These are phyloP conservation scores for Atopsyche davidsoni DNA, from an alignment of 1,140 invertebrate species.

Conservation along the genomic window DNA sequence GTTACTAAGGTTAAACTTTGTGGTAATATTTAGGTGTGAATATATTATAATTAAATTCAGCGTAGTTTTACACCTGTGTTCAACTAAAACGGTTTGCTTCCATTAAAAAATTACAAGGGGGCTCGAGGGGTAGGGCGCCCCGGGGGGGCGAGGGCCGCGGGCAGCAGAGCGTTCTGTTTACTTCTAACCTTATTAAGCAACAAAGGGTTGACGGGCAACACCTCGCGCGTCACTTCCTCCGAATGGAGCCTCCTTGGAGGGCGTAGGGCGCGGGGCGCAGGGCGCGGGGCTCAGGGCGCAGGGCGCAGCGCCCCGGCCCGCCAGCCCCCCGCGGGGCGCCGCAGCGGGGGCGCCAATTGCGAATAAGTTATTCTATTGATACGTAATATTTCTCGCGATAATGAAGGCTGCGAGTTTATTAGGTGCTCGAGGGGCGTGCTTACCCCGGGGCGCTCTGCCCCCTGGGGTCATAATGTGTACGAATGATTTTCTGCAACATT, in stretches of 20 bases:
- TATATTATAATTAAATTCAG: too few relatives aligned
- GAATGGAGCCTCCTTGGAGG: not conserved
- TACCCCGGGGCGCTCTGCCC: not conserved
- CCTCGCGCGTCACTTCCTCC: conserved; percentile 16
- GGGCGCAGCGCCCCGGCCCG: conserved; percentile 7
- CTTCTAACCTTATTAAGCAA: conserved; percentile 20
- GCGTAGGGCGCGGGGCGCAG: not conserved
- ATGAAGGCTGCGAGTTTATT: conserved; percentile 18
- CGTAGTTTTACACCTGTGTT: too few relatives aligned
- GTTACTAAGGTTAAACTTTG: too few relatives aligned
- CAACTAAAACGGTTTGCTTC: too few relatives aligned
- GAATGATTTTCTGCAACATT: not conserved
- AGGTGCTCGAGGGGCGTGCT: conserved; percentile 6
- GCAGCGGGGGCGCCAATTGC: conserved; percentile 6
- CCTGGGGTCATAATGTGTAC: not conserved
- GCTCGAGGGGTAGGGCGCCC: not conserved
- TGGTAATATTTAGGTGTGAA: too few relatives aligned
- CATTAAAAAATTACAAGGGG: too few relatives aligned
- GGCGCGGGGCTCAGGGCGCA: not conserved
- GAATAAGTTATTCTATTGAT: conserved; percentile 13
- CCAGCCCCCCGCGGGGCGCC: not conserved
- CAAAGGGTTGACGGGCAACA: conserved; percentile 21
- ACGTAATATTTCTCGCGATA: conserved; percentile 17
- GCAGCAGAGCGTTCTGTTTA: conserved; percentile 20
- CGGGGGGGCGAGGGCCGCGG: conserved; percentile 5